Evolutionary conservation across 2,888 invertebrate species (phyloP), one percentile per base, ranked within the genome.

Genomic region (Adineta ricciae): DNA sequence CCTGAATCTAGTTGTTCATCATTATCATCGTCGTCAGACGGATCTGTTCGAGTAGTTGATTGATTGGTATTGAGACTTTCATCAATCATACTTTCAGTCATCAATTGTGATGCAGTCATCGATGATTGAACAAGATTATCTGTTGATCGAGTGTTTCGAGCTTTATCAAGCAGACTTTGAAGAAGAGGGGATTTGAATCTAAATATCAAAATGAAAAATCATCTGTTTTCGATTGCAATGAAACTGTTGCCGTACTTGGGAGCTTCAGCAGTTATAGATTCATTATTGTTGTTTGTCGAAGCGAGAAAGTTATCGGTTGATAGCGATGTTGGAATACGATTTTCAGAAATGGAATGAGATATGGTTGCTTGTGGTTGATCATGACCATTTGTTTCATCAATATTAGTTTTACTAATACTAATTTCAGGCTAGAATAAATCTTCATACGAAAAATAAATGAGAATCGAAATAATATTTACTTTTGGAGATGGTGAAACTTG

Each of bases 121-220:
- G 38, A 24, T 9, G 64, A 64, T 36, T 64, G 64, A 24, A 14
- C n/a, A 0, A 78, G n/a, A 78, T 78, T 78, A 78, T 78, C 78
- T 41, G 41, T 11, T 41, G 78, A 78, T 41, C 41, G 7, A 41
- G 78, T 24, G 41, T n/a, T 41, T 41, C 78, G 78, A 78, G 78
- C 41, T 78, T 78, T 78, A 41, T 78, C 41, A 24, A 78, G 41
- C 24, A 78, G 24, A 24, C 14, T 78, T 24, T 78, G 78, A 21
- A 78, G 24, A 41, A 78, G 41, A 14, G 78, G 78, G 41, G 78
- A 78, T 78, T 78, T 78, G n/a, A 78, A 78, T 78, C 78, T 78
- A 41, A 78, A 64, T 1, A 32, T n/a, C 0, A 78, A 78, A 21
- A 73, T 36, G 56, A n/a, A n/a, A n/a, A n/a, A n/a, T 56, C 8